Base-by-base conservation (phyloP, 1,140 invertebrate species). In the Drosophila kurseongensis region DNA sequence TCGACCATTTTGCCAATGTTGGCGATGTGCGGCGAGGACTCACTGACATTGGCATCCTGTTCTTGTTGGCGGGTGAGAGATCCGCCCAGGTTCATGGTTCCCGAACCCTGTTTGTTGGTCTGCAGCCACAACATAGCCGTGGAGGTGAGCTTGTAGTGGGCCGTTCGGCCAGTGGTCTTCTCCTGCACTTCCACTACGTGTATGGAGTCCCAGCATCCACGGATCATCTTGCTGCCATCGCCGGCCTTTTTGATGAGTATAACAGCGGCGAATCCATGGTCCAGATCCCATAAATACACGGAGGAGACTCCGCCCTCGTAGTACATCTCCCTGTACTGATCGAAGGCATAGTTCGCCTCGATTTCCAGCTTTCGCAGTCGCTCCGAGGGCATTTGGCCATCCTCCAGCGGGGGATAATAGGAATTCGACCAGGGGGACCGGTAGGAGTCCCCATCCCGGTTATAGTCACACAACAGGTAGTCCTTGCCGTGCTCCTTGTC, bases 61-160 rank as follows among this genome's bases (percentile, higher is more conserved):
- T 99, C 98, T 40, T 97, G 95, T 94, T 99, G 98, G 94, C 99
- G 95, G 0, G 98, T 99, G 9, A 99, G 94, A 93, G 98, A 99
- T 29, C 99, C 99, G 16, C 99, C 98, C 35, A 99, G 94, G 93
- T 99, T 99, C 98, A 99, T 99, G 10, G 97, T 99, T 14, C 99
- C 99, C 27, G 98, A 99, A 16, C 96, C 97, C 82, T 96, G 95
- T 91, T 99, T 99, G 90, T 98, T 98, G 1, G 99, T 99, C 93
- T 99, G 98, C 50, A 99, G 94, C 99, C 99, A 99, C 36, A 99
- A 93, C 98, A 99, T 99, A 0, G 98, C 98, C 13, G 99, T 99
- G 0, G 98, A 99, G 29, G 99, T 99, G 69, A 99, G 94, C 94
- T 99, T 99, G 91, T 99, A 99, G 92, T 99, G 98, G 6, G 98